A percentile compares a stretch with the other conserved stretches of the same genome.
phyloP scores from a whole-genome alignment of 2,888 invertebrate species.

The Helobdella robusta region DNA sequence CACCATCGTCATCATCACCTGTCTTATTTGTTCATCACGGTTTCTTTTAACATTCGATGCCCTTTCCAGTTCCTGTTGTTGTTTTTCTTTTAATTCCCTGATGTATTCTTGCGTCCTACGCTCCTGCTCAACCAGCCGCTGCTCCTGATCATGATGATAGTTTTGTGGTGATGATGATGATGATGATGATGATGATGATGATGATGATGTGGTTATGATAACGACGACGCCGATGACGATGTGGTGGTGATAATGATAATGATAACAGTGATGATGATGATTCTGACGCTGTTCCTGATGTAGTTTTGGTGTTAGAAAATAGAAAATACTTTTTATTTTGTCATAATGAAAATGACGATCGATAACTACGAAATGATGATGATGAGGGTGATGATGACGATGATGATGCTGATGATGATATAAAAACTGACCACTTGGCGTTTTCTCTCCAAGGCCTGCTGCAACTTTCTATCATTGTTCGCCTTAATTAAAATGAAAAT shows the following conservation, averaged over 20 bases:
- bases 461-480: too few species aligned
- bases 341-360: too few species aligned
- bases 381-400: constrained; percentile 10
- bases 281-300: too few species aligned
- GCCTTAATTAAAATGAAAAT: too few species aligned
- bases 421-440: constrained; percentile 14
- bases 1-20: neutral
- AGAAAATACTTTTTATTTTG: too few species aligned
- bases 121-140: constrained; percentile 14
- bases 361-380: neutral
- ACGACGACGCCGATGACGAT: too few species aligned
- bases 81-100: constrained; percentile 13
- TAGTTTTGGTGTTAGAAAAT: too few species aligned
- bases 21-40: constrained; percentile 9
- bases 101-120: neutral
- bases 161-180: neutral
- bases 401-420: constrained; percentile 2
- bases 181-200: constrained; percentile 5
- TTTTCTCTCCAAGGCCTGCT: constrained; percentile 17
- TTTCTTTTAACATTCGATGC: constrained; percentile 10
- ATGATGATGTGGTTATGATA: neutral
- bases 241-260: too few species aligned
- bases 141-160: constrained; percentile 1
- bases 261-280: too few species aligned
- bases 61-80: constrained; percentile 14